Evolutionary conservation across 2,113 vertebrate genomes (phyloP), one percentile per base, ranked within the genome.

Genomic region (Marcusenius ussheri): DNA sequence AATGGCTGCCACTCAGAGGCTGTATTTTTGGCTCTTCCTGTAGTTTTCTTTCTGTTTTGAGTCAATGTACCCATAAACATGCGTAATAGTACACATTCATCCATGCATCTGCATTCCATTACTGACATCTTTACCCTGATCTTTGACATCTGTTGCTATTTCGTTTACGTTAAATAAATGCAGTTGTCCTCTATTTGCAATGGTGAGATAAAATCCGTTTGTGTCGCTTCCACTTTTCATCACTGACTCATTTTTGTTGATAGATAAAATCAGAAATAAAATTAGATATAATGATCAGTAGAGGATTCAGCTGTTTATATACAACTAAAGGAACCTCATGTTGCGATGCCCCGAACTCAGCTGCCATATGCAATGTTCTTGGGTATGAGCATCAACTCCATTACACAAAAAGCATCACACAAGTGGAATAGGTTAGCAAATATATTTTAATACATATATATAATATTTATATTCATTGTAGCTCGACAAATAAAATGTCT

Each of bases 401-500:
- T 77, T 39, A 77, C 11, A 80, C 5, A 77, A 24, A 90, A 90
- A 87, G 35, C 88, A 24, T 3, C 85, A 62, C 4, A 11, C 46
- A 83, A 89, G 88, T 88, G 91, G 31, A 47, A 19, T 91, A 93
- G 95, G 95, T 96, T 96, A 96, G 96, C 95, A 96, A 96, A 96
- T 96, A 95, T 95, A 96, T 96, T 96, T 96, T 96, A 96, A 96
- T 96, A 96, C 95, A 95, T 94, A 92, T 90, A 92, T 93, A 92
- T 92, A 93, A 95, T 95, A 95, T 96, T 95, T 95, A 95, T 95
- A 94, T 95, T 95, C 89, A 95, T 96, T 96, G 95, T 95, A 96
- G 94, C 95, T 96, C 95, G 96, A 96, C 95, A 95, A 96, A 94
- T 95, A 94, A 95, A 95, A 94, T 91, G 93, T 94, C 93, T 95